Percentiles rank a stretch among this genome's conserved stretches.
Conservation (phyloP, 2,113 vertebrate species). For the Lucifuga dentata region DNA sequence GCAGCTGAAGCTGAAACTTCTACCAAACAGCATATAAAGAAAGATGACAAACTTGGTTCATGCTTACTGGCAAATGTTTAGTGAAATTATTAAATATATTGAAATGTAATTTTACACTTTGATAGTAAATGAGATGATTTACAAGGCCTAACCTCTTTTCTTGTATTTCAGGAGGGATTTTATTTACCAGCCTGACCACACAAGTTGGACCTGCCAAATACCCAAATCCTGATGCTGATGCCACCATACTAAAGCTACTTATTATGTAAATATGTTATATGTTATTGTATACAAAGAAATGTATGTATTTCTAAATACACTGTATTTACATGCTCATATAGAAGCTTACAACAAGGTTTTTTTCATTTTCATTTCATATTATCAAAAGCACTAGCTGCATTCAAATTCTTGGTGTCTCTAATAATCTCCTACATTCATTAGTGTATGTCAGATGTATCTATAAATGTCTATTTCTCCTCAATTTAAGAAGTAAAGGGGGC, state of each 20-base stretch:
- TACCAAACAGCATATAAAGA: too few species aligned
- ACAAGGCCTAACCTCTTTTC: conserved; percentile 26
- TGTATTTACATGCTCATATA: conserved; percentile 34
- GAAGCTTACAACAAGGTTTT: not conserved
- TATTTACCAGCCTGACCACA: conserved; percentile 74
- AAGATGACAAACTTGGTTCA: too few species aligned
- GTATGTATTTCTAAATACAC: conserved; percentile 53
- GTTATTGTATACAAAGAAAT: conserved; percentile 68
- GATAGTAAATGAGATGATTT: not conserved
- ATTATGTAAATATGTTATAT: conserved; percentile 73
- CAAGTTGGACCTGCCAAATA: conserved; percentile 82
- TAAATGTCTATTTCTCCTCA: conserved; percentile 15
- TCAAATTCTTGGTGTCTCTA: not conserved
- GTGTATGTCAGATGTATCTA: conserved; percentile 1
- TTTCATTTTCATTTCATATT: conserved; percentile 20
- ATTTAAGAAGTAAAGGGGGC: conserved; percentile 24
- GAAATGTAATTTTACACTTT: not conserved
- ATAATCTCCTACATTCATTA: not conserved
- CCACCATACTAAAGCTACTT: conserved; percentile 61
- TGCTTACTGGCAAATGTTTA: not conserved
- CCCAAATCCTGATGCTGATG: conserved; percentile 63
- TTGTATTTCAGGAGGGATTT: conserved; percentile 81
- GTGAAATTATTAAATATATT: not conserved
- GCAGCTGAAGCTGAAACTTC: not conserved
- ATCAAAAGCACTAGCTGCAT: conserved; percentile 57